These are phyloP conservation scores for Chalcis sispes DNA, from an alignment of 2,888 invertebrate genomes.

Conservation along the genomic window DNA sequence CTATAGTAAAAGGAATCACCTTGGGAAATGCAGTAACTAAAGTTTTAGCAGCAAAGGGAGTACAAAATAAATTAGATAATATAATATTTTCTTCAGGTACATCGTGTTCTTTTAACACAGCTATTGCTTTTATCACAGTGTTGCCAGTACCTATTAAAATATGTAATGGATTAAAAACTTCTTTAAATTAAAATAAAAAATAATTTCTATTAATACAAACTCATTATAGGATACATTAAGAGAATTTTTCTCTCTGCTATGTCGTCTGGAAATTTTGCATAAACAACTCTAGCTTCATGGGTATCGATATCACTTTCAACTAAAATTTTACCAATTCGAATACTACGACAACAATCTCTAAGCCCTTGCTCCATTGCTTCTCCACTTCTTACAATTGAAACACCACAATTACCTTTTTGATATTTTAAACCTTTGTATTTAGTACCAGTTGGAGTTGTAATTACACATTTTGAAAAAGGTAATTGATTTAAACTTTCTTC, in stretches of 20 bases:
- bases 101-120: slow-evolving; percentile 94
- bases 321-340: slow-evolving; percentile 98
- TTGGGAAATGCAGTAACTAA: slow-evolving; percentile 89
- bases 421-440: slow-evolving; percentile 95
- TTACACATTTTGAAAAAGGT: slow-evolving; percentile 93
- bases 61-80: slow-evolving; percentile 97
- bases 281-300: slow-evolving; percentile 97
- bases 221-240: slow-evolving; percentile 99
- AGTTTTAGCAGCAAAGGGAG: slow-evolving; percentile 91
- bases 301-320: slow-evolving; percentile 98
- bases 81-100: slow-evolving; percentile 96
- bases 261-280: slow-evolving; percentile 98
- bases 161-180: background rate
- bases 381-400: slow-evolving; percentile 95
- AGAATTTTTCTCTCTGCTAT: slow-evolving; percentile 91
- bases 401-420: slow-evolving; percentile 98
- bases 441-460: slow-evolving; percentile 95
- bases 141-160: slow-evolving; percentile 87
- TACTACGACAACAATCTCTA: slow-evolving; percentile 98
- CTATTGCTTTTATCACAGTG: slow-evolving; percentile 95
- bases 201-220: slow-evolving; percentile 78
- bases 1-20: slow-evolving; percentile 70
- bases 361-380: slow-evolving; percentile 98
- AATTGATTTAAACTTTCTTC: slow-evolving; percentile 98
- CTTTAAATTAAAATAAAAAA: slow-evolving; percentile 12